phyloP scores from a whole-genome alignment of 2,113 vertebrate species.

The Alectura lathami region DNA sequence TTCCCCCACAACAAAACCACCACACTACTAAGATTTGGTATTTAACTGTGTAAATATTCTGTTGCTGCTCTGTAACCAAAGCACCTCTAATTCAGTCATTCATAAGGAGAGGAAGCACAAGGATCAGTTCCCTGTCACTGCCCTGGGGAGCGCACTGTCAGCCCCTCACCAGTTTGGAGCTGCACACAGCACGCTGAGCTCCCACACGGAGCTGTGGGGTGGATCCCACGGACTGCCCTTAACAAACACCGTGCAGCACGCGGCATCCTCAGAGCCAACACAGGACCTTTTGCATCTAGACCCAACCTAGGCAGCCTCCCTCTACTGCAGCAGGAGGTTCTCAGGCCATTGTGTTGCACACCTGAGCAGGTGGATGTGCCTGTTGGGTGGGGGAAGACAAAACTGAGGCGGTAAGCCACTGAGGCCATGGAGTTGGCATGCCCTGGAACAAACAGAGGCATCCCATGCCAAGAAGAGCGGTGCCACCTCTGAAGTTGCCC shows the following conservation, averaged over 20 bases:
- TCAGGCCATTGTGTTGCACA: accelerated
- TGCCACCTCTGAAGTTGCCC: not conserved
- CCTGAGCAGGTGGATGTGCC: not conserved
- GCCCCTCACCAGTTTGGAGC: not conserved
- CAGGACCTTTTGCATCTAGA: accelerated
- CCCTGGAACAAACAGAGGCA: not conserved
- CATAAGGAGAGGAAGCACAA: too few relatives aligned
- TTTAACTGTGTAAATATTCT: not conserved
- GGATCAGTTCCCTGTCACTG: accelerated
- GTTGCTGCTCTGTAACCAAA: not conserved
- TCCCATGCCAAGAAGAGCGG: accelerated
- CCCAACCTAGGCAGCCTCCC: not conserved
- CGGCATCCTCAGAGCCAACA: not conserved
- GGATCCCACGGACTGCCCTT: not conserved
- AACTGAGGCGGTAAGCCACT: accelerated
- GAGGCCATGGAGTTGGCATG: accelerated
- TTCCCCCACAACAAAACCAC: not conserved
- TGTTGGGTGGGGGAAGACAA: accelerated
- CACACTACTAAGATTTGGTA: not conserved
- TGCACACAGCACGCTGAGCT: not conserved
- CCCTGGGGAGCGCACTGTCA: not conserved
- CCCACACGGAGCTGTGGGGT: not conserved
- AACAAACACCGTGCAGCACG: not conserved
- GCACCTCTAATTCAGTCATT: too few relatives aligned
- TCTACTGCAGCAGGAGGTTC: not conserved